Percentiles rank a stretch among this genome's conserved stretches.
These are phyloP conservation scores for Scalopus aquaticus DNA, from an alignment of 2,113 vertebrate genomes.

Conservation along the genomic window DNA sequence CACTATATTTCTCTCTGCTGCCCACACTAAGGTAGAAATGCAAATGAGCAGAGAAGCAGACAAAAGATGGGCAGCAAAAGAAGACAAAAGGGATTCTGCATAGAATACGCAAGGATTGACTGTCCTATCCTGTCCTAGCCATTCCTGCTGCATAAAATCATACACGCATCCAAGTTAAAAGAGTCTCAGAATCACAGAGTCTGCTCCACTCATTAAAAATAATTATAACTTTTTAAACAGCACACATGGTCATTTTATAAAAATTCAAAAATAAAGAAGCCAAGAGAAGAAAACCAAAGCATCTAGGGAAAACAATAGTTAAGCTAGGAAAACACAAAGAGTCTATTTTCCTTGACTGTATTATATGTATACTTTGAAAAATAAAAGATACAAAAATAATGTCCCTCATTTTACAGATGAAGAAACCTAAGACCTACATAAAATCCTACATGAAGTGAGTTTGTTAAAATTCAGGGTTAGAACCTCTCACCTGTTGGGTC, in stretches of 20 bases:
- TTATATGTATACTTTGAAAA: not conserved
- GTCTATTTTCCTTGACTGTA: constrained; percentile 15
- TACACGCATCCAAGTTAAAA: constrained; percentile 40
- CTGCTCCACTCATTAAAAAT: constrained; percentile 43
- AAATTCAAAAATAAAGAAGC: constrained; percentile 56
- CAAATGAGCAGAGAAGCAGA: not conserved
- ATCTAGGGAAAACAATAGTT: constrained; percentile 1
- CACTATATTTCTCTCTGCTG: not conserved
- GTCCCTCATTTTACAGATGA: not conserved
- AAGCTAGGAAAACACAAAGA: not conserved
- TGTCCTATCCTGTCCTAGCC: not conserved
- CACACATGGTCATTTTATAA: constrained; percentile 49
- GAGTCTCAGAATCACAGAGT: not conserved
- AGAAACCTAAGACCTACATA: not conserved
- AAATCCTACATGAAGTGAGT: not conserved
- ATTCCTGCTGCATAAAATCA: not conserved
- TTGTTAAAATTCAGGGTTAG: not conserved
- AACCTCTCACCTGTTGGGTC: not conserved
- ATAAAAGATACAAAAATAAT: not conserved
- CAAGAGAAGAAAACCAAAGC: constrained; percentile 52
- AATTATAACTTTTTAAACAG: constrained; percentile 57
- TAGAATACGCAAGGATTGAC: constrained; percentile 16
- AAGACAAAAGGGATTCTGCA: not conserved
- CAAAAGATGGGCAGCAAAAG: not conserved
- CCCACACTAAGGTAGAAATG: not conserved